phyloP scores from a whole-genome alignment of 1,140 invertebrate species.

The Zelostemma sp. region DNA sequence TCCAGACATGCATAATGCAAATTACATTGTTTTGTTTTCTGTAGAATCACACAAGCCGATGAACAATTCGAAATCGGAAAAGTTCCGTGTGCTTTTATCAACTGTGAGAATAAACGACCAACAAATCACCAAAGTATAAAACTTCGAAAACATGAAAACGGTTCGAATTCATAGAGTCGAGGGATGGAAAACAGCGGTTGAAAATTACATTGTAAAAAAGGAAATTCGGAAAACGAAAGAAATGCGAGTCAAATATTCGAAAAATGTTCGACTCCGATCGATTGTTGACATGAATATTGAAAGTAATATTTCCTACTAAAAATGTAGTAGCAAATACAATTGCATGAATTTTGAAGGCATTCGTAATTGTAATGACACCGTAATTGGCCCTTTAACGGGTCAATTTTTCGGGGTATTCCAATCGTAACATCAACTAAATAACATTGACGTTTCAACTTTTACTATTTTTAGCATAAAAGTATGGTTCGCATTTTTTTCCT shows the following conservation, averaged over 20 bases:
- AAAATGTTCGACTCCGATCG: not conserved
- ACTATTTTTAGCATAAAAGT: too few species aligned
- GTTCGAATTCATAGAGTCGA: not conserved
- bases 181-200: not conserved
- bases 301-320: too few species aligned
- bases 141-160: not conserved
- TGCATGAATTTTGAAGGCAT: not conserved
- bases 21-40: too few species aligned
- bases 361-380: too few species aligned
- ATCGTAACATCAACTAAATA: too few species aligned
- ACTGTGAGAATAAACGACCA: not conserved
- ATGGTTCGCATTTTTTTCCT: too few species aligned
- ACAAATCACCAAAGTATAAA: not conserved
- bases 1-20: too few species aligned
- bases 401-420: too few species aligned
- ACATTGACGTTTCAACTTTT: too few species aligned
- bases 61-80: not conserved
- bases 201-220: not conserved
- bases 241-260: not conserved
- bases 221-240: not conserved
- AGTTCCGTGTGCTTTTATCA: not conserved
- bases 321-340: not conserved
- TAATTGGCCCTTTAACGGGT: too few species aligned
- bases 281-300: too few species aligned
- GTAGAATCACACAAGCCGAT: too few species aligned